These are phyloP conservation scores for Danaus chrysippus DNA, from an alignment of 2,888 invertebrate genomes.

Conservation along the genomic window DNA sequence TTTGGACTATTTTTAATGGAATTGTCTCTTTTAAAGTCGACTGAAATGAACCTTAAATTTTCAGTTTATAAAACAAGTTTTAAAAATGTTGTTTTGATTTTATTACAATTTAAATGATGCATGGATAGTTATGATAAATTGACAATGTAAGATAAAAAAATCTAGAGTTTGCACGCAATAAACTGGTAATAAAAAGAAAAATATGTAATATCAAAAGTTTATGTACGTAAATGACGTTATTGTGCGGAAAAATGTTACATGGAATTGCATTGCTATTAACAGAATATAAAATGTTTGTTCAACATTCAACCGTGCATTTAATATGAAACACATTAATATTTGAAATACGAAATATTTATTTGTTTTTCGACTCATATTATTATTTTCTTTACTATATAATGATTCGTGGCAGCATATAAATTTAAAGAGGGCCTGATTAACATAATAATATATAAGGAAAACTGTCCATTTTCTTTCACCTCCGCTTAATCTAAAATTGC, in stretches of 20 bases:
- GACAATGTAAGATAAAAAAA: too few relatives aligned
- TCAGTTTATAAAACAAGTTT: too few relatives aligned
- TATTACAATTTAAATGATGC: too few relatives aligned
- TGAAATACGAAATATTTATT: too few relatives aligned
- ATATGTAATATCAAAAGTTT: slow-evolving; percentile 1
- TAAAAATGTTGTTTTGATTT: neutral
- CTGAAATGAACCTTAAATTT: slow-evolving; percentile 2
- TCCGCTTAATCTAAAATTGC: slow-evolving; percentile 15
- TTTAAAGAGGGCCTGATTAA: neutral
- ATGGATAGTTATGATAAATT: too few relatives aligned
- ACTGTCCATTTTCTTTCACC: neutral
- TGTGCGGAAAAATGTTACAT: too few relatives aligned
- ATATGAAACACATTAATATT: too few relatives aligned
- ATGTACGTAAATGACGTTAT: neutral
- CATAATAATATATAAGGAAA: neutral
- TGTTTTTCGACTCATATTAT: too few relatives aligned
- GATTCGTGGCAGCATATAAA: neutral
- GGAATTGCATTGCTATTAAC: too few relatives aligned
- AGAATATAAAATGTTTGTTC: slow-evolving; percentile 3
- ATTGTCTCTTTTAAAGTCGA: slow-evolving; percentile 28
- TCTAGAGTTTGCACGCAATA: too few relatives aligned
- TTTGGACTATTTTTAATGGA: slow-evolving; percentile 27
- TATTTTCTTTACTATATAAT: neutral
- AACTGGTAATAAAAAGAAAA: neutral
- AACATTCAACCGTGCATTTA: too few relatives aligned